Evolutionary conservation across 2,113 vertebrate species (phyloP), one percentile per base, ranked within the genome.

Genomic region (Aix galericulata): DNA sequence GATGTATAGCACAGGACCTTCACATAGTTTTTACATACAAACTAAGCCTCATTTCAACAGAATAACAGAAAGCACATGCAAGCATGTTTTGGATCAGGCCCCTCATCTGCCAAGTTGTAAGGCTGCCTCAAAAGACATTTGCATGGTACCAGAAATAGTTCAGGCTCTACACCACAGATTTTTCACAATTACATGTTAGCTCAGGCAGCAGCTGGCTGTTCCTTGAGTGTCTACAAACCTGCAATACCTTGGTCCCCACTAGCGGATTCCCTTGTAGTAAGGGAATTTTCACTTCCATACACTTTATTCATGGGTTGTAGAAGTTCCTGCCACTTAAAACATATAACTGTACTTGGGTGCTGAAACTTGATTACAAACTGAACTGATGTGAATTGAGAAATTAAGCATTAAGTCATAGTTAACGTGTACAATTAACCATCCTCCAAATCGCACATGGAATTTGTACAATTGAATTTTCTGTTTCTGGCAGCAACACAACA

Each of bases 301-400:
- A 27, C 79, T 26, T 69, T n/a, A 38, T 56, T 56, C 38, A 48
- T 1, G 22, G 22, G 26, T 13, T 62, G 38, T 0, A 0, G 6
- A 74, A 77, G 46, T 48, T 48, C 46, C 46, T 22, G 46, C 20
- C 46, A 48, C 46, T 48, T 48, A 48, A 20, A 48, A 48, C 46
- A 48, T 48, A 11, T 6, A 84, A 22, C n/a, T 31, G 38, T 5
- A 17, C 29, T 26, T 12, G 42, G 17, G 31, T 53, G 38, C 44
- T 36, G 23, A 72, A 40, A 38, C 23, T 60, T 69, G n/a, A 18
- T 13, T 67, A 15, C 29, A 84, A 78, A 63, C 17, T 3, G 0
- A 14, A 36, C 25, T 40, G n/a, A 81, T 13, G 4, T 5, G 38
- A 8, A 15, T 17, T 38, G 22, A 82, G 48, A 87, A 79, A 89